Evolutionary conservation across 2,888 invertebrate species (phyloP), one percentile per base, ranked within the genome.

Genomic region (Alloscopus bannaensis): DNA sequence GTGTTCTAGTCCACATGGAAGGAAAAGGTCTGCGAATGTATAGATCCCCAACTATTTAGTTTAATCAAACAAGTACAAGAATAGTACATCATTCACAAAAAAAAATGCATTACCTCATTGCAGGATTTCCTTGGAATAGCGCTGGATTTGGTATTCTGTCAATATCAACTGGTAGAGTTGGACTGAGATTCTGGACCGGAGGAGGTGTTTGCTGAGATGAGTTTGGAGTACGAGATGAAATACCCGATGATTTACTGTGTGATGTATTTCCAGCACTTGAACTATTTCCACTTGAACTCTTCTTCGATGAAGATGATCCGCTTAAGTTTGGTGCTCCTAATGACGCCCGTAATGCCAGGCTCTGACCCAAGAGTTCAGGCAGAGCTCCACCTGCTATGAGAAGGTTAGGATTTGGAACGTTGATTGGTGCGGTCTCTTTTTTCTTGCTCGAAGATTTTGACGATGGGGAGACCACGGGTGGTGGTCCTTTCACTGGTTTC

Each of bases 1-100:
- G 81, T 62, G 64, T 81, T 52, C 82, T 42, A 16, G 71, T 81
- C 84, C 84, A 84, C 60, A 84, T 82, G 45, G 81, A 78, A 82
- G 81, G 82, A 50, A 80, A 84, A 6, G 83, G 75, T 66, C 81
- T 83, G 24, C 2, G 20, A 31, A 11, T 13, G 50, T 50, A n/a
- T 4, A 50, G 20, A 50, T 50, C n/a, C 8, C 18, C 4, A 16
- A 11, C 8, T n/a, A 50, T 22, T 22, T 20, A 52, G 52, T 52
- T 20, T 52, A 36, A 36, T 6, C 36, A 13, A 6, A 6, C 13
- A 13, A 6, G 36, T 8, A 36, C 36, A 36, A 36, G 6, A 36
- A 36, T 36, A 36, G 13, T 13, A 13, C 36, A 36, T 36, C 36
- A 13, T 36, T 13, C 6, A 36, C 13, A 6, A 36, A 36, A 6